These are phyloP conservation scores for Hylaeus anthracinus DNA, from an alignment of 1,140 invertebrate genomes.

Conservation along the genomic window DNA sequence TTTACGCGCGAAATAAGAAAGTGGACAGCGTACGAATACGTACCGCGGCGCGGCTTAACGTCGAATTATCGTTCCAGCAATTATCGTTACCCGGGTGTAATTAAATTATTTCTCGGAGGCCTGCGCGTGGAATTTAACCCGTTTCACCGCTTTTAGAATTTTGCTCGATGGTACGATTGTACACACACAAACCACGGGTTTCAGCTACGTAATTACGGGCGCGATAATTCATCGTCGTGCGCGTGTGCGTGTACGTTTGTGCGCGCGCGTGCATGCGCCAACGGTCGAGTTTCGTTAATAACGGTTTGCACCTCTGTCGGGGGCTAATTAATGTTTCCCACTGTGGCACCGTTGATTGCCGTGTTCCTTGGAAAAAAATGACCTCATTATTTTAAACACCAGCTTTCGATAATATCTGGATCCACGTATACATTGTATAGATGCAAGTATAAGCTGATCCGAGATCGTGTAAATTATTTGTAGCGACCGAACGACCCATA, in stretches of 20 bases:
- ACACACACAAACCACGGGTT: slow-evolving; percentile 34
- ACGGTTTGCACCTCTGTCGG: slow-evolving; percentile 55
- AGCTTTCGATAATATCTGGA: slow-evolving; percentile 52
- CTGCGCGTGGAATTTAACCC: slow-evolving; percentile 45
- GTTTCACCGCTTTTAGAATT: slow-evolving; percentile 57
- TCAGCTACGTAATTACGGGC: slow-evolving; percentile 58
- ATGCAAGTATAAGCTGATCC: no score
- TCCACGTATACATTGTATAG: background rate
- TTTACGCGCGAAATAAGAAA: slow-evolving; percentile 29
- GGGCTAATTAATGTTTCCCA: slow-evolving; percentile 61
- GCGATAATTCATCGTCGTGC: slow-evolving; percentile 49
- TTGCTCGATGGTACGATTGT: slow-evolving; percentile 30
- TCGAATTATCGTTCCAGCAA: slow-evolving; percentile 54
- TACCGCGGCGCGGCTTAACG: slow-evolving; percentile 26
- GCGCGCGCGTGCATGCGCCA: background rate
- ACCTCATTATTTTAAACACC: slow-evolving; percentile 57
- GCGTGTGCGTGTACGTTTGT: background rate
- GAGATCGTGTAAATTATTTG: no score
- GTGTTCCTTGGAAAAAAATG: slow-evolving; percentile 27
- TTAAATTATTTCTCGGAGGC: slow-evolving; percentile 57
- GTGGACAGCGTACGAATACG: slow-evolving; percentile 18
- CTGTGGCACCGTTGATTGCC: slow-evolving; percentile 42
- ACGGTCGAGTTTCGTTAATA: slow-evolving; percentile 44
- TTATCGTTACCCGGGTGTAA: slow-evolving; percentile 53
- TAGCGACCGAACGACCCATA: no score